Conservation (phyloP, 1,140 invertebrate genomes). For the Thaumetopoea pityocampa region DNA sequence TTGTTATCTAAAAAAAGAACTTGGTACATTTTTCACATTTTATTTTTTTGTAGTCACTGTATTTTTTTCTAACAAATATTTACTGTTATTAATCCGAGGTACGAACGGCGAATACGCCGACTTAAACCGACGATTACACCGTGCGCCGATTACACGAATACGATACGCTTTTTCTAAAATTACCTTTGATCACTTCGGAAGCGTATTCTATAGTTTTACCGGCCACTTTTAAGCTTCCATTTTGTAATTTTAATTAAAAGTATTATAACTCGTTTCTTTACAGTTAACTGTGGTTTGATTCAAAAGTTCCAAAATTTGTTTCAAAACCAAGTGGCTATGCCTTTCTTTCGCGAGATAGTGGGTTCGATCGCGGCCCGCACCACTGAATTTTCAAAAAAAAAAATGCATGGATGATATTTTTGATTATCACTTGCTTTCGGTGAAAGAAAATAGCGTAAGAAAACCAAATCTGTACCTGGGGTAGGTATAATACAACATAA, state of each 20-base stretch:
- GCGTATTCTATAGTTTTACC: constrained; percentile 40
- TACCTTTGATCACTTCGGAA: constrained; percentile 55
- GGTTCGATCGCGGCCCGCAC: no score
- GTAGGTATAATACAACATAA: no score
- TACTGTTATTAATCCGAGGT: constrained; percentile 42
- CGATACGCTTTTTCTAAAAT: constrained; percentile 53
- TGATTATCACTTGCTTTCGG: no score
- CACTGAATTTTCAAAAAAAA: no score
- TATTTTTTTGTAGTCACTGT: no score
- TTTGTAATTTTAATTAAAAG: constrained; percentile 46
- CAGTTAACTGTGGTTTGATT: constrained; percentile 28
- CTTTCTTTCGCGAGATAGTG: no score
- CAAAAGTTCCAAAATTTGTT: constrained; percentile 24
- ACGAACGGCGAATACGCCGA: constrained; percentile 39
- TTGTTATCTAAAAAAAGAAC: no score
- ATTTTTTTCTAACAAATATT: constrained; percentile 38
- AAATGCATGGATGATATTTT: no score
- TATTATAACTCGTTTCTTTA: constrained; percentile 21
- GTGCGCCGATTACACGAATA: constrained; percentile 26
- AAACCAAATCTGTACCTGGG: no score
- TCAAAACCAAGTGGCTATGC: no score
- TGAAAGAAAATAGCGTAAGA: no score
- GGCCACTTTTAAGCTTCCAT: constrained; percentile 48
- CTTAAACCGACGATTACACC: constrained; percentile 24
- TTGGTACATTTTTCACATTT: no score